These are phyloP conservation scores for Nothocercus nigrocapillus DNA, from an alignment of 2,113 vertebrate genomes.

Conservation along the genomic window DNA sequence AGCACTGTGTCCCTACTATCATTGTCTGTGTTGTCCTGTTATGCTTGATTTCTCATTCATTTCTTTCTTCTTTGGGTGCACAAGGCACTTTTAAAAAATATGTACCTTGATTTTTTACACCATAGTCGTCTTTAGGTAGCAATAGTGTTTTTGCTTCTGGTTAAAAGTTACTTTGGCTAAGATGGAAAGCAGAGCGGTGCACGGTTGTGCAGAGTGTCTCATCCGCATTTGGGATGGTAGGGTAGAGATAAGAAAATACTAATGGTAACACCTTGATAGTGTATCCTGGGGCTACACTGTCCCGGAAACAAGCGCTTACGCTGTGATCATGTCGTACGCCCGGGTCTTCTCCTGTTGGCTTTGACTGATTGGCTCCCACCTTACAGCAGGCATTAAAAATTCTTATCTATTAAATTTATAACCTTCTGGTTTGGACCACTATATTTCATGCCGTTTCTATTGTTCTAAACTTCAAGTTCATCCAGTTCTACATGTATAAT, in stretches of 20 bases:
- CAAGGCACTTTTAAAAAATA: not conserved
- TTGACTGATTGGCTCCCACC: not conserved
- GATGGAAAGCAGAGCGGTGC: not conserved
- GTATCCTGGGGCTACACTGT: not conserved
- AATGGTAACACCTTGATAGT: rapidly evolving
- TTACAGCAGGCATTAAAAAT: not conserved
- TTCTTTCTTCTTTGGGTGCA: not conserved
- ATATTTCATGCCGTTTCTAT: not conserved
- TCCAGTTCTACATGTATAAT: not conserved
- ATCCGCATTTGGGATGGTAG: rapidly evolving
- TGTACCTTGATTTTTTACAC: not conserved
- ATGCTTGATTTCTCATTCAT: rapidly evolving
- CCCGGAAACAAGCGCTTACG: not conserved
- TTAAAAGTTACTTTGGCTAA: not conserved
- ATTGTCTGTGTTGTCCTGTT: rapidly evolving
- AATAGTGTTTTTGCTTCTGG: not conserved
- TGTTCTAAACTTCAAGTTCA: not conserved
- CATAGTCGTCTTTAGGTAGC: rapidly evolving
- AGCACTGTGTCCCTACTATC: rapidly evolving
- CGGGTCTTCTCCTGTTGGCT: not conserved
- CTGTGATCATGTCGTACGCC: not conserved
- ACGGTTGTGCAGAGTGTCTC: not conserved
- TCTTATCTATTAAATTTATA: not conserved
- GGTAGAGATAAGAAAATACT: rapidly evolving
- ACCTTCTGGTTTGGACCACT: rapidly evolving